A percentile compares a stretch with the other conserved stretches of the same genome.
These are phyloP conservation scores for Acheta domesticus DNA, from an alignment of 2,888 invertebrate species.

Conservation along the genomic window DNA sequence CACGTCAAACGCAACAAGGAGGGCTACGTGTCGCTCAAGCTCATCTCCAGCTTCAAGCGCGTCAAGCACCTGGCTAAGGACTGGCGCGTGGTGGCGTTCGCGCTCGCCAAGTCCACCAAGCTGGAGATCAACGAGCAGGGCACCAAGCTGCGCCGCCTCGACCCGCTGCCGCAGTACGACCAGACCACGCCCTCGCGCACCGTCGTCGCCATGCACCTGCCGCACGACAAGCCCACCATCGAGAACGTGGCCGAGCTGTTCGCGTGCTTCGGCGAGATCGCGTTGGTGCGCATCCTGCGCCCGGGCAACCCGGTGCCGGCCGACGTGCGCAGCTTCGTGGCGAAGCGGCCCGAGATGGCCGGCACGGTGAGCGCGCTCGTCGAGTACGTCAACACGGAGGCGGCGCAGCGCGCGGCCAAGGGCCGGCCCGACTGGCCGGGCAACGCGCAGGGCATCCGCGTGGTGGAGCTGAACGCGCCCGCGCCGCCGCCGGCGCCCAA, in stretches of 20 bases:
- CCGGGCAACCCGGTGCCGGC: slow-evolving; percentile 89
- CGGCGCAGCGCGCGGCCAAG: slow-evolving; percentile 73
- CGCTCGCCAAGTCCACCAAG: slow-evolving; percentile 71
- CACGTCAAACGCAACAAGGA: slow-evolving; percentile 93
- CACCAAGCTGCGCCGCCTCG: slow-evolving; percentile 81
- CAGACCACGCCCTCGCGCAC: slow-evolving; percentile 91
- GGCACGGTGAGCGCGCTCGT: slow-evolving; percentile 84
- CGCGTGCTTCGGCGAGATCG: slow-evolving; percentile 83
- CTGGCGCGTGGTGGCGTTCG: slow-evolving; percentile 88
- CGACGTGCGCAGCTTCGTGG: slow-evolving; percentile 85
- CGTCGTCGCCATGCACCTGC: slow-evolving; percentile 81
- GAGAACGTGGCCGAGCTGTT: slow-evolving; percentile 91
- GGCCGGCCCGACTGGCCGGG: slow-evolving; percentile 47
- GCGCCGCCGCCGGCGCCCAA: slow-evolving; percentile 61
- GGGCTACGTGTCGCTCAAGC: slow-evolving; percentile 89
- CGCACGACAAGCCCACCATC: slow-evolving; percentile 78
- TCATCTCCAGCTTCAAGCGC: slow-evolving; percentile 92
- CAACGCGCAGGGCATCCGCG: slow-evolving; percentile 57
- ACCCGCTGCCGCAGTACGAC: slow-evolving; percentile 83
- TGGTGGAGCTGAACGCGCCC: slow-evolving; percentile 60
- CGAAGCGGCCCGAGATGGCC: slow-evolving; percentile 84
- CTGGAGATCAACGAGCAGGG: slow-evolving; percentile 87
- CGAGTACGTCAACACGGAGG: slow-evolving; percentile 84
- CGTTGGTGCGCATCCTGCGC: slow-evolving; percentile 78
- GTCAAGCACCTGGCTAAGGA: slow-evolving; percentile 92